phyloP scores from a whole-genome alignment of 2,797 vertebrate genomes.

The Sebastes kiyomatsui region DNA sequence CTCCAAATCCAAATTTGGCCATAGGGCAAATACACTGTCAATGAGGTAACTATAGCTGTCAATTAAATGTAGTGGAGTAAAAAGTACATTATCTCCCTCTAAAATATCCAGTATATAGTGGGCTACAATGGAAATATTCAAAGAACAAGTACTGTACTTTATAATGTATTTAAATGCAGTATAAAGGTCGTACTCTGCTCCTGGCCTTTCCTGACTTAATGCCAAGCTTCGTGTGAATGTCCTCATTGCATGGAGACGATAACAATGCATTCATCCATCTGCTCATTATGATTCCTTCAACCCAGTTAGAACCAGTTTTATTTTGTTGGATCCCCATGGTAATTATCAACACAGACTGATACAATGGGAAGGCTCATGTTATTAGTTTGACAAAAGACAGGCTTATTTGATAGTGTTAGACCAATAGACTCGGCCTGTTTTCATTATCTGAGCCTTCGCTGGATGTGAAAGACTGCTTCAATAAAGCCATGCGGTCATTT shows the following conservation, averaged over 20 bases:
- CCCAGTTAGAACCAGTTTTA: constrained; percentile 22
- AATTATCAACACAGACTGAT: constrained; percentile 56
- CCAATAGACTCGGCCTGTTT: constrained; percentile 47
- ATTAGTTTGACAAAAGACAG: constrained; percentile 57
- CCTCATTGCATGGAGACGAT: neutral
- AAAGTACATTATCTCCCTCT: neutral
- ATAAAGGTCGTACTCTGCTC: neutral
- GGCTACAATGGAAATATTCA: neutral
- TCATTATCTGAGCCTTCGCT: constrained; percentile 46
- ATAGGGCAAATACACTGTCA: too few relatives aligned
- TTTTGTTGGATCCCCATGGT: constrained; percentile 42
- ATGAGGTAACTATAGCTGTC: too few relatives aligned
- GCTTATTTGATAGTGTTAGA: constrained; percentile 47
- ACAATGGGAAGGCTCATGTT: constrained; percentile 34
- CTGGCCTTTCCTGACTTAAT: neutral
- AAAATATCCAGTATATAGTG: neutral
- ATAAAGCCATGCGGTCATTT: constrained; percentile 39
- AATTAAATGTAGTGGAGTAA: too few relatives aligned
- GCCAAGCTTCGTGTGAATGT: constrained; percentile 4
- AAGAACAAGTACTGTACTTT: neutral
- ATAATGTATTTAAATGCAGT: neutral
- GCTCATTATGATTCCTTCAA: constrained; percentile 19
- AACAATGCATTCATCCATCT: neutral
- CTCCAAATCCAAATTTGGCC: too few relatives aligned
- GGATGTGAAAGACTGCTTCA: constrained; percentile 31